Base-by-base conservation (phyloP, 2,113 vertebrate species). In the Hemicordylus capensis region DNA sequence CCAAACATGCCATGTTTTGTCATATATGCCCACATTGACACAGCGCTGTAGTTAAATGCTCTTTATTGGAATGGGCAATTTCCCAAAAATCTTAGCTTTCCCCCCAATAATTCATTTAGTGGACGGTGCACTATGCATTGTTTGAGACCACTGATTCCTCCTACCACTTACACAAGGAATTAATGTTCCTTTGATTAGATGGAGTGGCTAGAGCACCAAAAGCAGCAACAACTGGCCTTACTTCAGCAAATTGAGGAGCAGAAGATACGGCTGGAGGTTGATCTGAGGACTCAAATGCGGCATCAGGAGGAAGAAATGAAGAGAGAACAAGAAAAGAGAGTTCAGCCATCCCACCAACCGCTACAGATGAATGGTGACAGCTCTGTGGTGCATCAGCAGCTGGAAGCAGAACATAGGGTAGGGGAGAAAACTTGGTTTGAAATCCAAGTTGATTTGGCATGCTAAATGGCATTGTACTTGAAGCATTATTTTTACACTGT, bases 181-280 rank as follows among this genome's bases (percentile, higher is more conserved):
- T 87, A 80, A 91, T 93, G 87, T 51, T 89, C 51, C 80, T 76
- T 92, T 37, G 63, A 72, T 77, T 89, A 99, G 98, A 96, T 97
- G 37, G 94, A 96, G 75, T 95, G 97, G 89, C 95, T 98, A 34
- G 97, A 98, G 91, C 89, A 86, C 54, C 96, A 98, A 93, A 98
- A 98, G 74, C 94, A 94, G 92, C 96, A 98, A 87, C 98, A 99
- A 92, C 66, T 98, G 84, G 89, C 89, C 78, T 94, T 98, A 87
- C 95, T 99, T 61, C 95, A 96, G 90, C 96, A 97, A 85, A 94
- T 99, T 85, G 98, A 98, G 84, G 95, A 97, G 87, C 96, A 98
- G 91, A 97, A 95, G 82, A 87, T 87, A 69, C 81, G 81, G 83
- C 87, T 98, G 87, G 97, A 99, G 94, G 95, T 93, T 76, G 94